These are phyloP conservation scores for Planococcus citri DNA, from an alignment of 1,140 invertebrate genomes.

Conservation along the genomic window DNA sequence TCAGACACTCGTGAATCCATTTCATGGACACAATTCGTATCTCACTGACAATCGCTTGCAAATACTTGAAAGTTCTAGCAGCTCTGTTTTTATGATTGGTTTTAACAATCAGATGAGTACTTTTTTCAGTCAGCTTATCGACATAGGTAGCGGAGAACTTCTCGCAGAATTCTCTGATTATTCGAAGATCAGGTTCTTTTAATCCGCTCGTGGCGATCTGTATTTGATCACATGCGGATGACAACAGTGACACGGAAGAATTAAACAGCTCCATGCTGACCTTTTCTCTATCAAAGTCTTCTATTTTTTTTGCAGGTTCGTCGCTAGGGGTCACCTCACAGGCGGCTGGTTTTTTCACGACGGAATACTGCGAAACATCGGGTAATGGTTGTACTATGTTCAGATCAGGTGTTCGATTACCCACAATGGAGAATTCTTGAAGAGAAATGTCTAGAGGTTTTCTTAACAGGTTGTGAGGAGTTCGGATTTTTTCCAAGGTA, in stretches of 20 bases:
- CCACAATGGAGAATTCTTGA: not conserved
- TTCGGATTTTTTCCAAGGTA: not conserved
- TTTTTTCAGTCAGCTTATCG: not conserved
- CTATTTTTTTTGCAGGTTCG: not conserved
- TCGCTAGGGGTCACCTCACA: not conserved
- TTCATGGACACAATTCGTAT: not conserved
- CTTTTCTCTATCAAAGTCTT: not conserved
- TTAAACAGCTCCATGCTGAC: not conserved
- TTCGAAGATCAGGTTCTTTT: not conserved
- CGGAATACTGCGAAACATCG: not conserved
- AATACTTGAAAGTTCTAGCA: not conserved
- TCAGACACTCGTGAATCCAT: not conserved
- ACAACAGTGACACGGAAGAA: not conserved
- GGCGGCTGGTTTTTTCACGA: not conserved
- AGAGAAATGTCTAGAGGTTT: not conserved
- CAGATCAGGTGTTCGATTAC: not conserved
- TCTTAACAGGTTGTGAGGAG: not conserved
- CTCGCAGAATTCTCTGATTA: not conserved
- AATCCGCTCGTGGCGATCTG: not conserved
- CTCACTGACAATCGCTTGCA: not conserved
- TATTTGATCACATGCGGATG: not conserved
- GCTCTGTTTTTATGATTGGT: not conserved
- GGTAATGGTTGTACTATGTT: not conserved
- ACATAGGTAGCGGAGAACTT: not conserved
- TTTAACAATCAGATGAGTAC: conserved; percentile 1